Conservation (phyloP, 2,888 invertebrate genomes). For the Girardia tigrina region DNA sequence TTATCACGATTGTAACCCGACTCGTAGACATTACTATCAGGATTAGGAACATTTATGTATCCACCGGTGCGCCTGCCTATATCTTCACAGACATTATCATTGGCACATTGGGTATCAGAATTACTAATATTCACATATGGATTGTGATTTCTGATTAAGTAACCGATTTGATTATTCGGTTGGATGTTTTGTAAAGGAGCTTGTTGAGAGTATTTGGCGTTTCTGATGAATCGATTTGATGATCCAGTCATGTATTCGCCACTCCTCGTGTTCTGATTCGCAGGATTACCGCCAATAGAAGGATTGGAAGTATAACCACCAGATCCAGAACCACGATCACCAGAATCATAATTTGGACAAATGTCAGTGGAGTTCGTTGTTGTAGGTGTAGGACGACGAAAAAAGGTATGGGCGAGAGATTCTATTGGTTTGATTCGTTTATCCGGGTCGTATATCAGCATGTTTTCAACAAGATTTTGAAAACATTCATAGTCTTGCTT, state of each 20-base stretch:
- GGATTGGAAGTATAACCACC: not conserved
- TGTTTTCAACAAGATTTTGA: constrained; percentile 89
- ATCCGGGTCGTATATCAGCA: constrained; percentile 96
- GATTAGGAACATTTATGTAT: not conserved
- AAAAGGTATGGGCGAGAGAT: constrained; percentile 92
- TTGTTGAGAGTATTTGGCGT: constrained; percentile 12
- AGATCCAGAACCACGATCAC: not conserved
- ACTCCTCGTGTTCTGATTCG: not conserved
- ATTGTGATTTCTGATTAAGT: not conserved
- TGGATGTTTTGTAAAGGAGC: not conserved
- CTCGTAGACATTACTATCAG: not conserved
- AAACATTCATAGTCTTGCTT: constrained; percentile 95
- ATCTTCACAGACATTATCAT: not conserved
- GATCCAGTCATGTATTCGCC: not conserved
- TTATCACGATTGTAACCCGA: not conserved
- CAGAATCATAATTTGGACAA: not conserved
- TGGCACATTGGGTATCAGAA: constrained; percentile 8
- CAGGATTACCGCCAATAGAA: not conserved
- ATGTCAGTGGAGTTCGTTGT: constrained; percentile 16
- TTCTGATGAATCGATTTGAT: not conserved
- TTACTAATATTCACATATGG: not conserved
- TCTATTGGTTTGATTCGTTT: constrained; percentile 92
- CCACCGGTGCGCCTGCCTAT: constrained; percentile 9
- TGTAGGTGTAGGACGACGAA: constrained; percentile 48
- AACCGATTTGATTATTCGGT: not conserved